phyloP scores from a whole-genome alignment of 2,113 vertebrate genomes.

The Chelonoidis abingdonii region DNA sequence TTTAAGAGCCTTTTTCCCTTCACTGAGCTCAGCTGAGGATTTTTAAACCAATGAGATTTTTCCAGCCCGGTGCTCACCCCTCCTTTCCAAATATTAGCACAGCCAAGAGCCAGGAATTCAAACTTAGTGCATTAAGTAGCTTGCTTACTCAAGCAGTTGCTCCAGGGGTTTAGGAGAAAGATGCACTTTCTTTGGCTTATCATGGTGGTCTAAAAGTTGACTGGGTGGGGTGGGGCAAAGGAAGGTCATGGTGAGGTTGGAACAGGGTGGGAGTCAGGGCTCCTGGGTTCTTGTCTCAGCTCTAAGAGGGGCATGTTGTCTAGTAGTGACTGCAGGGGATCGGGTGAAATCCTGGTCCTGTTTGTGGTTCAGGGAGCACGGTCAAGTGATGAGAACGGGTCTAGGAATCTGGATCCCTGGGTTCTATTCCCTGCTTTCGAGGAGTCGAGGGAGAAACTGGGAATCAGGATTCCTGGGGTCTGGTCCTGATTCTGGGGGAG shows the following conservation, averaged over 20 bases:
- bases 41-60: background rate
- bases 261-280: no score
- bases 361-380: background rate
- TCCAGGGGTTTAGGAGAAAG: background rate
- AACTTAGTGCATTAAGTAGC: background rate
- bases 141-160: background rate
- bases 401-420: background rate
- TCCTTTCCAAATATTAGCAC: background rate
- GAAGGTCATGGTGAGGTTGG: background rate
- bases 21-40: background rate
- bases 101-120: background rate
- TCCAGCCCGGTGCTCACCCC: background rate
- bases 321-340: background rate
- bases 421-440: background rate
- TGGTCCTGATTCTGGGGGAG: background rate
- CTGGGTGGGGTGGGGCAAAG: background rate
- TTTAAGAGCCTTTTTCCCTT: background rate
- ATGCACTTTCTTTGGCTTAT: background rate
- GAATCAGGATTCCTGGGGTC: background rate
- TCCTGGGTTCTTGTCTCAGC: background rate
- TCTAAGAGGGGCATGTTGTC: background rate
- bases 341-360: background rate
- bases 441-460: rapidly evolving
- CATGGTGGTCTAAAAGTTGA: background rate
- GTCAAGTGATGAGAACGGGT: background rate